Base-by-base conservation (phyloP, 2,113 vertebrate genomes). In the Aramus guarauna region DNA sequence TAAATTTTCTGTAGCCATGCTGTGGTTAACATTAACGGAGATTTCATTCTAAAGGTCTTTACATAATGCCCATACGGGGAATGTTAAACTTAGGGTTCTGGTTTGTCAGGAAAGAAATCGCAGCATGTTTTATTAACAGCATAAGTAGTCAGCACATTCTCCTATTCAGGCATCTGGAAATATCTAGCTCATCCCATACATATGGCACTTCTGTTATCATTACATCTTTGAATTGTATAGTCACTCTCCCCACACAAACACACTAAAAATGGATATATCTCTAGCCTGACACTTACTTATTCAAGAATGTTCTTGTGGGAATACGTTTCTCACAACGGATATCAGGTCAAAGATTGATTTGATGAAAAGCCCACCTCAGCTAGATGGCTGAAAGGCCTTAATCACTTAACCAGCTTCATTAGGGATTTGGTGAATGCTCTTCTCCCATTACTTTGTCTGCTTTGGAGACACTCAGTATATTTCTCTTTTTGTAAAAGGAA, bases 251-350 rank as follows among this genome's bases (percentile, higher is more conserved):
- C 82, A 86, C 95, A 96, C 71, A 93, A 92, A 80, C 92, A 88
- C 90, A 92, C 93, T 96, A 93, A 97, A 96, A 96, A 96, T 95
- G 94, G 94, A 55, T 94, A 26, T 92, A 45, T 93, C 55, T 92
- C 63, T 63, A 88, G 85, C 94, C 72, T 86, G 72, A 90, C 45
- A 43, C 66, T 92, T 56, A 52, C 36, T 79, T 80, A 52, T 1
- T 80, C 81, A 75, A 77, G 55, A 80, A 77, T 21, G 45, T 74
- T 1, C 90, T 90, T 74, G 39, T 47, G 71, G 82, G 74, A 72
- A 83, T 62, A 30, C 11, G 16, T 86, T 94, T 93, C 59, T 90
- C 56, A 36, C 9, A 10, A 36, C 0, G 5, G 39, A 12, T 93
- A 69, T n/a, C 16, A 29, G 36, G 50, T 34, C 79, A 86, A 71